Base-by-base conservation (phyloP, 1,140 invertebrate genomes). In the Caerostris extrusa region DNA sequence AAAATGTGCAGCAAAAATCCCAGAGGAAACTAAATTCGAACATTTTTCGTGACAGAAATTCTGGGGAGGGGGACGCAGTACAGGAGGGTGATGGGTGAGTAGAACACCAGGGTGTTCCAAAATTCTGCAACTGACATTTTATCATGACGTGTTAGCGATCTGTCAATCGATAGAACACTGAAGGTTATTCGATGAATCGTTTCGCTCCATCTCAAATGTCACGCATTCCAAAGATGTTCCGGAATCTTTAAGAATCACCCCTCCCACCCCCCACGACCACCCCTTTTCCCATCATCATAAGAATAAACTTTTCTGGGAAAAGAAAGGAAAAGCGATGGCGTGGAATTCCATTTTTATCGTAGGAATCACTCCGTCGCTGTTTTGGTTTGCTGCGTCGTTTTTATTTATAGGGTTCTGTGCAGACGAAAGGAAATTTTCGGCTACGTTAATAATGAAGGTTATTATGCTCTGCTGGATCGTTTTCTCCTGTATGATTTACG, bases 111-210 rank as follows among this genome's bases (percentile, higher is more conserved):
- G 50, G 71, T 77, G 50, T 77, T 34, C 71, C 71, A 77, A n/a
- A 77, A 77, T 50, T 77, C 71, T 77, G 34, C 10, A 77, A 77
- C 71, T 77, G 88, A 90, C 88, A 90, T 90, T 90, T 77, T 77
- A 90, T 90, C 67, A 34, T 58, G 88, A 71, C 88, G 88, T 87
- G 57, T 87, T 60, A 64, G 85, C 85, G 19, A 90, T 69, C 88
- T 90, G 77, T 90, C 64, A 90, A 90, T 90, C 88, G 88, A 90
- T 90, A 53, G 88, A 69, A 90, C 19, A 17, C 14, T 88, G 58
- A 88, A 88, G 86, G 86, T 88, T 88, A 88, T 88, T 60, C 50
- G 56, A 87, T 64, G 57, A 60, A 87, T 87, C 60, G 85, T 58
- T 60, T 64, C 85, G 19, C 67, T 60, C 88, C 56, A 90, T 90